These are phyloP conservation scores for Cyprinodon brontotheroides DNA, from an alignment of 2,113 vertebrate species.

Conservation along the genomic window DNA sequence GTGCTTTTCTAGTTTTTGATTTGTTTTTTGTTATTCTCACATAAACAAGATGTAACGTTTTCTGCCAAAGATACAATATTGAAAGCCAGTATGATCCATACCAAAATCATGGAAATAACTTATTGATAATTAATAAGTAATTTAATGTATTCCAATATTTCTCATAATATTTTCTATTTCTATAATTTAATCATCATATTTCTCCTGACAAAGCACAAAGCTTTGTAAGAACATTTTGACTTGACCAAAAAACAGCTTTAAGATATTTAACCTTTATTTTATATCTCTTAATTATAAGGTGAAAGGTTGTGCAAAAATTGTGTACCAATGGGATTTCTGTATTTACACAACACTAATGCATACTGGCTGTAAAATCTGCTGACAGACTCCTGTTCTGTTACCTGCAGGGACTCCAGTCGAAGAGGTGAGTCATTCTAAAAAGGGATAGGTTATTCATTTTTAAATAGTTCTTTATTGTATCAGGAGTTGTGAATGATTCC, in stretches of 20 bases:
- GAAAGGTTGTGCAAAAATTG: no score
- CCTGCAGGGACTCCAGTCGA: background rate
- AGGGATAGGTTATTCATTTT: background rate
- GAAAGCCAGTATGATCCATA: no score
- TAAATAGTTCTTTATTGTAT: background rate
- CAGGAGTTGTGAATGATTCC: background rate
- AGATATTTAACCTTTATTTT: background rate
- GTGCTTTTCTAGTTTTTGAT: no score
- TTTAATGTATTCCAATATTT: no score
- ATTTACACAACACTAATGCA: background rate
- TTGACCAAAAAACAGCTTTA: background rate
- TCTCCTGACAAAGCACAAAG: background rate
- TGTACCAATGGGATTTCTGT: background rate
- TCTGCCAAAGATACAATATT: no score
- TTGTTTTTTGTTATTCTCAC: no score
- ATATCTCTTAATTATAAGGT: background rate
- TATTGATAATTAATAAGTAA: no score
- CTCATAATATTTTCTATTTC: no score
- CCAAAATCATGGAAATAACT: no score
- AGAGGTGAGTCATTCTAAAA: background rate
- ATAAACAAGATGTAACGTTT: no score
- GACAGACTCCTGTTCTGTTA: background rate
- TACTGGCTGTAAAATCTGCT: background rate
- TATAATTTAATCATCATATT: background rate
- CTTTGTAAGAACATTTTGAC: background rate